These are phyloP conservation scores for Harpalus rufipes DNA, from an alignment of 2,888 invertebrate genomes.

Conservation along the genomic window DNA sequence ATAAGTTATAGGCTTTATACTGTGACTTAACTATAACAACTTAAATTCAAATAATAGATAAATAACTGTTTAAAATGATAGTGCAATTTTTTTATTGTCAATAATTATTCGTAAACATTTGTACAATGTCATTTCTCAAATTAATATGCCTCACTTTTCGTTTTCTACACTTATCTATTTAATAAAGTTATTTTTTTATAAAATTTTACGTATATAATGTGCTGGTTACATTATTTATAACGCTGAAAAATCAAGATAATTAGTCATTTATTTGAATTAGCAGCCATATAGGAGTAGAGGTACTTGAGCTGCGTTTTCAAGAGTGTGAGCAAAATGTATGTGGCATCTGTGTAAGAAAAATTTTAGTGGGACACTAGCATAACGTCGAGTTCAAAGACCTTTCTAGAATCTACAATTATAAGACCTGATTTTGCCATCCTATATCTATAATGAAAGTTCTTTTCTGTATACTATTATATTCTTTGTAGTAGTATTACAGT, in stretches of 20 bases:
- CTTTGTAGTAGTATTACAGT: conserved; percentile 9
- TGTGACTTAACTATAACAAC: too few species aligned
- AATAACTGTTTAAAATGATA: too few species aligned
- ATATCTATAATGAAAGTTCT: conserved; percentile 54
- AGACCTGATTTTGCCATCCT: conserved; percentile 57
- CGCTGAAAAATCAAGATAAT: neutral
- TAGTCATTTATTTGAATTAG: conserved; percentile 39
- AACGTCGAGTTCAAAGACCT: conserved; percentile 65
- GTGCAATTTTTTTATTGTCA: too few species aligned
- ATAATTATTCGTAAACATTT: too few species aligned
- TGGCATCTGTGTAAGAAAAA: conserved; percentile 56
- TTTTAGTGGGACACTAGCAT: conserved; percentile 64
- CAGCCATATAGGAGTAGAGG: conserved; percentile 2
- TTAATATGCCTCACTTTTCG: too few species aligned
- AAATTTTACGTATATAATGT: neutral
- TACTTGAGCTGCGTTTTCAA: conserved; percentile 39
- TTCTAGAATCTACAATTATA: conserved; percentile 61
- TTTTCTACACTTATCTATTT: too few species aligned
- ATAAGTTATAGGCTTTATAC: too few species aligned
- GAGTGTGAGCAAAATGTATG: conserved; percentile 51
- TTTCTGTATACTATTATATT: conserved; percentile 33
- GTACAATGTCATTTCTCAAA: too few species aligned
- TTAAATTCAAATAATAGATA: too few species aligned
- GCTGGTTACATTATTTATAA: neutral
- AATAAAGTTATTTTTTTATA: too few species aligned